Evolutionary conservation across 2,113 vertebrate genomes (phyloP).

Genomic region (Centropristis striata): DNA sequence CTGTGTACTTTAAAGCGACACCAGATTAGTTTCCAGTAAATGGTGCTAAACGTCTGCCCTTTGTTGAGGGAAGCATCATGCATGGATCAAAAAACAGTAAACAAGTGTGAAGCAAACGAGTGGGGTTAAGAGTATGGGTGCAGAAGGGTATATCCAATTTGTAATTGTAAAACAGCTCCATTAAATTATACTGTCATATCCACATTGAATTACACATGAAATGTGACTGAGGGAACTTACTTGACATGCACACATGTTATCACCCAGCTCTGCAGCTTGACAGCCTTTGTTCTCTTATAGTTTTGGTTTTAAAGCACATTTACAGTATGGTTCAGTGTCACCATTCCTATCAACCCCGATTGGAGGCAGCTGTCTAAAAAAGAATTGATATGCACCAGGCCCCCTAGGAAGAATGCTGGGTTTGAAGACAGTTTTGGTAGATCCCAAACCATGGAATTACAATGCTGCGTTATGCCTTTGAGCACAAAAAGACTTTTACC

Average conservation of each 20-base stretch:
- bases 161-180: background rate
- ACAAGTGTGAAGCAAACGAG: background rate
- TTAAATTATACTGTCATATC: background rate
- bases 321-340: background rate
- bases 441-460: too few relatives aligned
- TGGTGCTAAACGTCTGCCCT: background rate
- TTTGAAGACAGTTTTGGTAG: too few relatives aligned
- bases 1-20: background rate
- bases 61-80: constrained; percentile 4
- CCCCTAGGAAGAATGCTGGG: too few relatives aligned
- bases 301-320: constrained; percentile 3
- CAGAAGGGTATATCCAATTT: background rate
- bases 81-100: background rate
- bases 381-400: background rate
- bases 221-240: background rate
- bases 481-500: too few relatives aligned
- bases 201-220: background rate
- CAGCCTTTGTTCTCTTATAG: background rate
- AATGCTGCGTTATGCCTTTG: too few relatives aligned
- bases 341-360: background rate
- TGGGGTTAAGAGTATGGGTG: background rate
- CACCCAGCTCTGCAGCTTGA: background rate
- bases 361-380: background rate
- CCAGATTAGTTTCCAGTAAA: constrained; percentile 8
- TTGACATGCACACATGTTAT: background rate